Percentiles rank a stretch among this genome's conserved stretches.
phyloP scores from a whole-genome alignment of 2,113 vertebrate genomes.

The Sturnira hondurensis region DNA sequence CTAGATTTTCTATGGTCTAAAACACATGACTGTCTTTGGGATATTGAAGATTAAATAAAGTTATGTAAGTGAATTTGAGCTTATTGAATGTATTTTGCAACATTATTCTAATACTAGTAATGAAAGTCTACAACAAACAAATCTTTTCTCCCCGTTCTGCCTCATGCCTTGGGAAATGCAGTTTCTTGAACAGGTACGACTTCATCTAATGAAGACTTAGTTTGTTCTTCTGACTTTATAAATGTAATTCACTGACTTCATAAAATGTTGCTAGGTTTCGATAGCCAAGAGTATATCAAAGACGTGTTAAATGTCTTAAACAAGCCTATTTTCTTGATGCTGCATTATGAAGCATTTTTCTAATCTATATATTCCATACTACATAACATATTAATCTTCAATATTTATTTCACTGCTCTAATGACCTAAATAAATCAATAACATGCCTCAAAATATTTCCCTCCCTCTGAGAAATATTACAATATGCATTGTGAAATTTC shows the following conservation, averaged over 20 bases:
- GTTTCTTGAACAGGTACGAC: constrained; percentile 45
- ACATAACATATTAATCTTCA: not conserved
- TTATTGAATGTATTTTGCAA: constrained; percentile 16
- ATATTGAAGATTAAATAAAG: constrained; percentile 23
- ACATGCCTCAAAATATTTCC: not conserved
- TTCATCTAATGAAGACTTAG: constrained; percentile 33
- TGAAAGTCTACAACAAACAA: constrained; percentile 13
- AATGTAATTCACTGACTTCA: not conserved
- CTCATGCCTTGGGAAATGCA: constrained; percentile 1
- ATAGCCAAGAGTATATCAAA: not conserved
- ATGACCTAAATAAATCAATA: not conserved
- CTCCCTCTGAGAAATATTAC: not conserved
- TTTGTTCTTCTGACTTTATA: constrained; percentile 13
- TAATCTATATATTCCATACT: not conserved
- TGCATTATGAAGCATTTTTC: constrained; percentile 9
- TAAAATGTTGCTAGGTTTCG: not conserved
- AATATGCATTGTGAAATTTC: not conserved
- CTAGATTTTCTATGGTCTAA: not conserved
- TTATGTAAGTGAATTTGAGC: not conserved
- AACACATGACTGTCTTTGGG: not conserved
- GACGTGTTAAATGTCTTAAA: not conserved
- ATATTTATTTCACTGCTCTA: not conserved
- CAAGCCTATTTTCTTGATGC: not conserved
- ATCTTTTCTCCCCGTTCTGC: not conserved
- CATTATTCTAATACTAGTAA: constrained; percentile 8